Conservation (phyloP, 2,113 vertebrate genomes). For the Lagopus muta region DNA sequence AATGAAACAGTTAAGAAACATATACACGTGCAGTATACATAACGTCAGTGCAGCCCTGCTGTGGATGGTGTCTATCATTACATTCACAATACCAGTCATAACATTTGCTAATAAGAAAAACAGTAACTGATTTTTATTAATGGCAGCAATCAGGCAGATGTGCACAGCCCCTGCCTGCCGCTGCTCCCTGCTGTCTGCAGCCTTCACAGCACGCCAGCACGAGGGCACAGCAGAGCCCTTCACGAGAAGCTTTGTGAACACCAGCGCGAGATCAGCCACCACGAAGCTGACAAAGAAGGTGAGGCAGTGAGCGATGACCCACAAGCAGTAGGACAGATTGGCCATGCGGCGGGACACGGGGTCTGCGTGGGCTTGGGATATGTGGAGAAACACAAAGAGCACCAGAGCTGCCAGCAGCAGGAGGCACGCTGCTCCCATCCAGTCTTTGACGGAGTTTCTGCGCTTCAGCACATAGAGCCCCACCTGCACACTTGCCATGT, state of each 20-base stretch:
- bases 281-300: slow-evolving; percentile 80
- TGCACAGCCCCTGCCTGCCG: not conserved
- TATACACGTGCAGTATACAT: slow-evolving; percentile 84
- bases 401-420: slow-evolving; percentile 68
- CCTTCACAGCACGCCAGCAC: slow-evolving; percentile 78
- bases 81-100: slow-evolving; percentile 90
- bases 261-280: slow-evolving; percentile 79
- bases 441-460: slow-evolving; percentile 79
- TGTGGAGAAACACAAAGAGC: slow-evolving; percentile 73
- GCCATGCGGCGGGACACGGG: slow-evolving; percentile 90
- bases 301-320: slow-evolving; percentile 86
- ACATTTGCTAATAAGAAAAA: slow-evolving; percentile 93
- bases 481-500: slow-evolving; percentile 91
- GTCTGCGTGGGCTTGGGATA: slow-evolving; percentile 78
- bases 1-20: slow-evolving; percentile 87
- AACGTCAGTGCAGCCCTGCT: slow-evolving; percentile 77
- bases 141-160: slow-evolving; percentile 87
- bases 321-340: slow-evolving; percentile 90
- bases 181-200: not conserved
- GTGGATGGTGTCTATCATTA: slow-evolving; percentile 85
- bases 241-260: slow-evolving; percentile 83
- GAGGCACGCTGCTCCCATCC: slow-evolving; percentile 69
- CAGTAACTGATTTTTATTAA: slow-evolving; percentile 91
- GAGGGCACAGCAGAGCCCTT: slow-evolving; percentile 78
- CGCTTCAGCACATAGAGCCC: slow-evolving; percentile 83